Conservation (phyloP, 2,113 vertebrate genomes). For the Seriola quinqueradiata region DNA sequence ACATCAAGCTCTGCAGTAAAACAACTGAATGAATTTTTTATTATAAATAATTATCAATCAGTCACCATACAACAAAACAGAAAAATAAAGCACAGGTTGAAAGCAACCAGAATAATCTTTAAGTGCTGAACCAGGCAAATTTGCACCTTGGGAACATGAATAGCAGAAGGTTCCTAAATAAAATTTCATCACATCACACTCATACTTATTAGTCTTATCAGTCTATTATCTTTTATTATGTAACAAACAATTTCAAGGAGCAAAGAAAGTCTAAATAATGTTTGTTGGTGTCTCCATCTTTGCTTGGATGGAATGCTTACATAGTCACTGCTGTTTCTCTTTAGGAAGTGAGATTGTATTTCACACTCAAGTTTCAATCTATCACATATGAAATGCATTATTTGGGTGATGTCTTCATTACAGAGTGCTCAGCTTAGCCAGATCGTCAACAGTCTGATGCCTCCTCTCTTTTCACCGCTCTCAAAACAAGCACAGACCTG, state of each 20-base stretch:
- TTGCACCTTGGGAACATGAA: background rate
- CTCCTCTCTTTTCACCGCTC: slow-evolving; percentile 88
- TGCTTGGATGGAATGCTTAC: background rate
- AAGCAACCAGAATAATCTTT: too few relatives aligned
- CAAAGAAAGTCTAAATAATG: background rate
- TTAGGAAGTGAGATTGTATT: background rate
- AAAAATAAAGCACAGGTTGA: too few relatives aligned
- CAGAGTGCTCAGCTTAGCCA: slow-evolving; percentile 95
- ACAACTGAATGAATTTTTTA: too few relatives aligned
- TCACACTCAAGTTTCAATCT: background rate
- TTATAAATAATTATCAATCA: too few relatives aligned
- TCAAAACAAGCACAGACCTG: slow-evolving; percentile 83
- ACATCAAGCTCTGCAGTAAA: too few relatives aligned
- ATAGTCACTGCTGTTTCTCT: background rate
- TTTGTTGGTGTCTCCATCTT: background rate
- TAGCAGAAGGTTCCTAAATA: background rate
- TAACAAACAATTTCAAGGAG: background rate
- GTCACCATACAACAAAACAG: too few relatives aligned
- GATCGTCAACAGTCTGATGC: slow-evolving; percentile 93
- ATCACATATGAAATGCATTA: background rate
- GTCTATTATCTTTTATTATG: background rate
- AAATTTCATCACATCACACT: background rate
- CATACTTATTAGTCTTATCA: background rate
- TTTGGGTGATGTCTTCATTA: slow-evolving; percentile 54
- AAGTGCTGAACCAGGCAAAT: too few relatives aligned